Percentiles rank a stretch among this genome's conserved stretches.
Conservation (phyloP, 1,140 invertebrate genomes). For the Mercenaria mercenaria region DNA sequence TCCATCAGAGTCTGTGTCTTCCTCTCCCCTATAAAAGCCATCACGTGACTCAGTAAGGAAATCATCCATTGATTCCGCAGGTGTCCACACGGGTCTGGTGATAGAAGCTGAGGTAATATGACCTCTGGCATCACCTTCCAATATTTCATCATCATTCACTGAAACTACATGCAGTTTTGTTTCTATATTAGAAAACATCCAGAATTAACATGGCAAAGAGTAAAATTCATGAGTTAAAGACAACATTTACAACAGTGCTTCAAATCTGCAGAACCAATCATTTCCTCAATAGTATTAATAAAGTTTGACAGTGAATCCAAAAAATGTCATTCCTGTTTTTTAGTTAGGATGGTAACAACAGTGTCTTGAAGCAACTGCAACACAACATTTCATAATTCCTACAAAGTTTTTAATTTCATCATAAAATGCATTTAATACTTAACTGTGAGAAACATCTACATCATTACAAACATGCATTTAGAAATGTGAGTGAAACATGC, state of each 20-base stretch:
- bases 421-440: too few relatives aligned
- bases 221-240: not conserved
- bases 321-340: too few relatives aligned
- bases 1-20: conserved; percentile 35
- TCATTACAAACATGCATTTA: not conserved
- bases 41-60: conserved; percentile 3
- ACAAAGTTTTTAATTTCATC: too few relatives aligned
- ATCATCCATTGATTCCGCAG: conserved; percentile 30
- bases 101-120: not conserved
- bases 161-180: conserved; percentile 44
- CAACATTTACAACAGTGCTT: conserved; percentile 13
- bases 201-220: not conserved
- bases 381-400: not conserved
- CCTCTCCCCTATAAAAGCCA: conserved; percentile 13
- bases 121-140: not conserved
- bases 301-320: too few relatives aligned
- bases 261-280: not conserved
- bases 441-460: not conserved
- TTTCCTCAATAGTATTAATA: too few relatives aligned
- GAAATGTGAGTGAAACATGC: conserved; percentile 3
- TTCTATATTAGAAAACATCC: not conserved
- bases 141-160: conserved; percentile 30
- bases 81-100: conserved; percentile 4
- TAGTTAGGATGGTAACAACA: not conserved
- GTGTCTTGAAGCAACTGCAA: not conserved